Conservation (phyloP, 1,140 invertebrate genomes). For the Lerema accius region DNA sequence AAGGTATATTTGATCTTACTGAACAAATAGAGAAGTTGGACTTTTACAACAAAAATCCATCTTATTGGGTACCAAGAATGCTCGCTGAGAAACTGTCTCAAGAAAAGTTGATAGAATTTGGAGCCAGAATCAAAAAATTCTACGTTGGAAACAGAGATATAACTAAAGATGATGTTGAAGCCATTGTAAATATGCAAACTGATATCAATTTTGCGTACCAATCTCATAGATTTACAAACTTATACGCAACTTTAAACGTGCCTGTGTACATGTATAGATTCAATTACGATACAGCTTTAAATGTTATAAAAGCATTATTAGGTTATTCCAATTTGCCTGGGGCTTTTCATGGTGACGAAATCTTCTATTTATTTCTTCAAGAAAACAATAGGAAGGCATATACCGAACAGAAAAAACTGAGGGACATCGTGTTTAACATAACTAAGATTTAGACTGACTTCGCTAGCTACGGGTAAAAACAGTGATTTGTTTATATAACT, state of each 20-base stretch:
- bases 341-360: slow-evolving; percentile 84
- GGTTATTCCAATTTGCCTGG: slow-evolving; percentile 63
- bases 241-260: slow-evolving; percentile 41
- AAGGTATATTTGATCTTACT: slow-evolving; percentile 76
- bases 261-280: slow-evolving; percentile 81
- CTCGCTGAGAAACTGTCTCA: slow-evolving; percentile 36
- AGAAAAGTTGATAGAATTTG: slow-evolving; percentile 38
- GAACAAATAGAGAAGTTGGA: slow-evolving; percentile 41
- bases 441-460: slow-evolving; percentile 87
- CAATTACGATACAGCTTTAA: slow-evolving; percentile 63
- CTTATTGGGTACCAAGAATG: slow-evolving; percentile 40
- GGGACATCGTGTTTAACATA: slow-evolving; percentile 64
- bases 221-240: slow-evolving; percentile 63
- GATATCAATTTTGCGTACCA: slow-evolving; percentile 74
- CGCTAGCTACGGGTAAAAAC: slow-evolving; percentile 84
- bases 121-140: slow-evolving; percentile 61
- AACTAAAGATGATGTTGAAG: slow-evolving; percentile 48
- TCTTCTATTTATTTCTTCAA: slow-evolving; percentile 84
- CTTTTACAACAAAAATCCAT: slow-evolving; percentile 43
- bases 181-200: slow-evolving; percentile 60
- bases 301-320: slow-evolving; percentile 51
- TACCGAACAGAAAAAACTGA: slow-evolving; percentile 53
- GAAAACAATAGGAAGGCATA: slow-evolving; percentile 64
- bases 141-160: slow-evolving; percentile 75
- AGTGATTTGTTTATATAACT: too few relatives aligned